These are phyloP conservation scores for Nebria ingens DNA, from an alignment of 1,140 invertebrate genomes.

Conservation along the genomic window DNA sequence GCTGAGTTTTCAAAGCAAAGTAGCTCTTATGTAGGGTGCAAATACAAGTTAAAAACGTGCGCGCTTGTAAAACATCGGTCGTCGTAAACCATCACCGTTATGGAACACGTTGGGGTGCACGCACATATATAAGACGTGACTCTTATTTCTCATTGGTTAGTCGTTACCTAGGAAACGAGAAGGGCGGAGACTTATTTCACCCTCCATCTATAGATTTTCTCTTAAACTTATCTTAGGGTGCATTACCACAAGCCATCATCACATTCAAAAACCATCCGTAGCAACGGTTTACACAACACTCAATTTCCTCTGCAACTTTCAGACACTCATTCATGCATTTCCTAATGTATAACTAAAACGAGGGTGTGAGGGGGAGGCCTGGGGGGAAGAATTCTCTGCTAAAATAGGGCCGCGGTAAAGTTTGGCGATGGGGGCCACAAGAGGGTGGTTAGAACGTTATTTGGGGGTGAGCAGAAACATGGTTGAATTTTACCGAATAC, in stretches of 20 bases:
- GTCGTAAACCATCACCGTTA: no score
- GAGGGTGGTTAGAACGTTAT: no score
- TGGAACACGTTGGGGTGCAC: no score
- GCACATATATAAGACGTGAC: neutral
- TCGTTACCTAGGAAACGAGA: neutral
- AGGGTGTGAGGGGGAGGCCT: neutral
- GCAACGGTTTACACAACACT: no score
- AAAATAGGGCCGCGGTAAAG: neutral
- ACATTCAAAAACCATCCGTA: neutral
- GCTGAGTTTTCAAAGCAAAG: no score
- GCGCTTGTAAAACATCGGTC: no score
- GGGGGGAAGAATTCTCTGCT: neutral
- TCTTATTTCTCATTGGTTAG: slow-evolving; percentile 4
- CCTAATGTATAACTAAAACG: neutral
- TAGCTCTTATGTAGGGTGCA: no score
- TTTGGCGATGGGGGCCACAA: neutral
- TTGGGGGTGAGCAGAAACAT: no score
- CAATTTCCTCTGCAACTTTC: no score
- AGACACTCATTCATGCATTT: neutral
- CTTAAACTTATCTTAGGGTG: slow-evolving; percentile 5
- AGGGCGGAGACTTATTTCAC: slow-evolving; percentile 3
- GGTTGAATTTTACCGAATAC: no score
- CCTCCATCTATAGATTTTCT: slow-evolving; percentile 4
- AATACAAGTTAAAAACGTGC: no score
- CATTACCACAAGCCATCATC: neutral